Conservation (phyloP, 1,140 invertebrate genomes). For the Tachypleus tridentatus region DNA sequence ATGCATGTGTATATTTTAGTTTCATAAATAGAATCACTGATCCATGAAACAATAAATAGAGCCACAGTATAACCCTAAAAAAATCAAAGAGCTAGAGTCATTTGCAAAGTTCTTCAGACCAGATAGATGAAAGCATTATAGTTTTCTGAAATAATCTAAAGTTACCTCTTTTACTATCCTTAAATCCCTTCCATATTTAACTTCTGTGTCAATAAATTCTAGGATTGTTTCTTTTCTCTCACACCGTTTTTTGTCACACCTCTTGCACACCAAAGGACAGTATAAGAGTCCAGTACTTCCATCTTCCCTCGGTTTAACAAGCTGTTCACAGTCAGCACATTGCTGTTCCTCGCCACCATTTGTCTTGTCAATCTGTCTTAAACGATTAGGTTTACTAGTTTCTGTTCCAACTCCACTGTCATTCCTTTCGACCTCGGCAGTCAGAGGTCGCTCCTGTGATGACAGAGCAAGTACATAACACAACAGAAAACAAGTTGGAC, state of each 20-base stretch:
- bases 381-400: slow-evolving; percentile 60
- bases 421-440: slow-evolving; percentile 64
- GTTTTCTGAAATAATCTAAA: not conserved
- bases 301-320: slow-evolving; percentile 40
- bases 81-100: too few species aligned
- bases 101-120: too few species aligned
- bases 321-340: slow-evolving; percentile 63
- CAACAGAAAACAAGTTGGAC: slow-evolving; percentile 16
- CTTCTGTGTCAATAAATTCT: slow-evolving; percentile 92
- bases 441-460: slow-evolving; percentile 11
- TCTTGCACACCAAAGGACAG: slow-evolving; percentile 52
- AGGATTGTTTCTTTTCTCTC: slow-evolving; percentile 89
- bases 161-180: slow-evolving; percentile 54
- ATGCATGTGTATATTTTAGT: too few species aligned
- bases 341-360: slow-evolving; percentile 18
- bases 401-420: slow-evolving; percentile 88
- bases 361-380: not conserved
- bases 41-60: too few species aligned
- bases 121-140: too few species aligned
- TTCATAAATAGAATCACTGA: too few species aligned
- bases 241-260: slow-evolving; percentile 70
- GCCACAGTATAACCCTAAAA: too few species aligned
- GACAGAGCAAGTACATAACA: slow-evolving; percentile 20
- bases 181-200: slow-evolving; percentile 85
- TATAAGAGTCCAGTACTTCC: slow-evolving; percentile 10